phyloP scores from a whole-genome alignment of 35 echinoderm and acorn worm species.

The Lytechinus variegatus region DNA sequence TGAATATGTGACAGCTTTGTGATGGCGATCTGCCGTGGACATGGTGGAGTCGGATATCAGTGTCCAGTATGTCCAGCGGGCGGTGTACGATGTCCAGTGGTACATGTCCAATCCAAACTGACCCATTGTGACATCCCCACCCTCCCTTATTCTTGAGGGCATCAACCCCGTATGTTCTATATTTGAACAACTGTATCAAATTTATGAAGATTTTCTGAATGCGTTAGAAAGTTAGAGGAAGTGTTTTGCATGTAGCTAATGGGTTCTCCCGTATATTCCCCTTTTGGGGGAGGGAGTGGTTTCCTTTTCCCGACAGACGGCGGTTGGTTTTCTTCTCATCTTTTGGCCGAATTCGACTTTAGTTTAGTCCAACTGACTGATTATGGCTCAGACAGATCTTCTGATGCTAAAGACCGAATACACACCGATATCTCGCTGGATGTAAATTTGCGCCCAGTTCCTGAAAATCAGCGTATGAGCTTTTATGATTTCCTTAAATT shows the following conservation, averaged over 20 bases:
- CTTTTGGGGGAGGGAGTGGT: neutral
- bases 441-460: neutral
- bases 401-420: neutral
- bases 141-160: neutral
- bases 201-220: neutral
- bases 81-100: neutral
- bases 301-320: constrained; percentile 7
- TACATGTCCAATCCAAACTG: neutral
- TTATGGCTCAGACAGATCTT: neutral
- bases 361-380: neutral
- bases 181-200: neutral
- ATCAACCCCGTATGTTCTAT: neutral
- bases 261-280: neutral
- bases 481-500: constrained; percentile 40
- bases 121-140: neutral
- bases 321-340: neutral
- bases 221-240: neutral
- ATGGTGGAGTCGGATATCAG: neutral
- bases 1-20: constrained; percentile 18
- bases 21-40: neutral
- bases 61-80: neutral
- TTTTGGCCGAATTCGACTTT: neutral
- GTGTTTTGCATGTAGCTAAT: constrained; percentile 3
- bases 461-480: constrained; percentile 4
- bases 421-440: neutral